Evolutionary conservation across 2,797 vertebrate species (phyloP), one percentile per base, ranked within the genome.

Genomic region (Chelonia mydas): DNA sequence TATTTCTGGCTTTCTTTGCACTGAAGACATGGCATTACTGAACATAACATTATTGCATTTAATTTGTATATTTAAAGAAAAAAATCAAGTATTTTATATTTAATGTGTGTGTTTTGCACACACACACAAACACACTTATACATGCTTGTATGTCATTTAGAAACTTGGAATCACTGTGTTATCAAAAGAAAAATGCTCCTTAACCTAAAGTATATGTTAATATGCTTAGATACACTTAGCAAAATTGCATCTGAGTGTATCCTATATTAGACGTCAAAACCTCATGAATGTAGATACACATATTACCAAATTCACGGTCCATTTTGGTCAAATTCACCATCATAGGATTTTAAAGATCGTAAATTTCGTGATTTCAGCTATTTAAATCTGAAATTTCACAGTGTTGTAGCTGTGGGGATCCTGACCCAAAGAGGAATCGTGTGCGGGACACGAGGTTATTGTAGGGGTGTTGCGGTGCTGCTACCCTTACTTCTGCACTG

Each of bases 31-130:
- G 31, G 68, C 45, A 85, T 0, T 87, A 72, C 81, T 16, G 94
- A 84, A 92, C 27, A 45, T 88, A 68, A 51, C 55, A 88, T 82
- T 91, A 90, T 90, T 91, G 28, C 31, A 94, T 92, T 86, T 84
- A 87, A 81, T 87, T 59, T 84, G 28, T 74, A 90, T 51, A 74
- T 96, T 96, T 95, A 91, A 94, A 94, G 86, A 80, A 95, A 93
- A 59, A 88, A 86, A 51, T 91, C 96, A 95, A 85, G 31, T 72
- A 88, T 92, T 57, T 86, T 77, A 80, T 83, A 87, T 93, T 89
- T 92, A 90, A 97, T 92, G 17, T 31, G 55, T 84, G 87, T 93
- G 91, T 94, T 84, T 91, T 49, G 88, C 83, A 91, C 33, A 51
- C 8, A 11, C 17, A n/a, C 33, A 33, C 31, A 65, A 50, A 50